Evolutionary conservation across 2,797 vertebrate species (phyloP).

Genomic region (Cossypha polioptera): DNA sequence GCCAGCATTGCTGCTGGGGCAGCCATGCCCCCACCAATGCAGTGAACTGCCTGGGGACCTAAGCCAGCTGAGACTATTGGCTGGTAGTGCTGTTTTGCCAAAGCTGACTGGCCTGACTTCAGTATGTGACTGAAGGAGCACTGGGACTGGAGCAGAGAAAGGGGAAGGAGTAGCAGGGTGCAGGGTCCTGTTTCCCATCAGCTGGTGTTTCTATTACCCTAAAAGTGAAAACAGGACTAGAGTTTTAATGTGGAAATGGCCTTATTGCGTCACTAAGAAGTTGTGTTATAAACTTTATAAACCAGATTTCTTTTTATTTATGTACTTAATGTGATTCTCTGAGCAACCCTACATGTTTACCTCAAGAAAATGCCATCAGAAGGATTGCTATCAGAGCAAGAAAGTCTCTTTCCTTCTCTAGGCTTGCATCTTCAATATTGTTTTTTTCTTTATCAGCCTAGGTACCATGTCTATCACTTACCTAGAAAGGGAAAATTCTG

Average conservation of each 20-base stretch:
- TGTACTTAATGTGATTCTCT: background rate
- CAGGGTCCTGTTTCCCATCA: too few species aligned
- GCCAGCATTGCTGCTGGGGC: background rate
- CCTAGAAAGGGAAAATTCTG: background rate
- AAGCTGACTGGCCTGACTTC: background rate
- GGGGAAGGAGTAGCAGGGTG: background rate
- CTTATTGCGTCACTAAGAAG: background rate
- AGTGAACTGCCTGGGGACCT: background rate
- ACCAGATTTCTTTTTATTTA: background rate
- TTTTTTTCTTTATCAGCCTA: background rate
- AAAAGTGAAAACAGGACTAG: background rate
- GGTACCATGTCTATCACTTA: background rate
- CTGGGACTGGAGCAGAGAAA: accelerated
- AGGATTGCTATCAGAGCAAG: background rate
- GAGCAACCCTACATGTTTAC: background rate
- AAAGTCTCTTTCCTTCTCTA: background rate
- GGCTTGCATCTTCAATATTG: background rate
- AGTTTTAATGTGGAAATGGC: background rate
- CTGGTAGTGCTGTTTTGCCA: background rate
- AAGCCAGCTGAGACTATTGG: background rate
- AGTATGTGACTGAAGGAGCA: background rate
- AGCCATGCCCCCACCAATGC: accelerated
- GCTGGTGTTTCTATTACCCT: background rate
- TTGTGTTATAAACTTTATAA: background rate
- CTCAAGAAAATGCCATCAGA: background rate